Conservation (phyloP, 2,797 vertebrate species). For the Pipistrellus kuhlii region DNA sequence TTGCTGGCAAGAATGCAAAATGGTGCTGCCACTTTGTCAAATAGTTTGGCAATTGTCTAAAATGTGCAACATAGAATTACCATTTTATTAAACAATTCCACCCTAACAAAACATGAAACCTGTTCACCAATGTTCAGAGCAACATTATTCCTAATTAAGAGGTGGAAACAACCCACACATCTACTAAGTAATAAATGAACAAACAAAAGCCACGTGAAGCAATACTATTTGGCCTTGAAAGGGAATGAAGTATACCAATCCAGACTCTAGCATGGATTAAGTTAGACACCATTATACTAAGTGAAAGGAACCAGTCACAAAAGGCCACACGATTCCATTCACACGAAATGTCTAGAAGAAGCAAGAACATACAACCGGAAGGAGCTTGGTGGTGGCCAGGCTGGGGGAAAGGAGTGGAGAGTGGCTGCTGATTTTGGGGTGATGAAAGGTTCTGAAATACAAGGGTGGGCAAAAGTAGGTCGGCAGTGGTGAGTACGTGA, state of each 20-base stretch:
- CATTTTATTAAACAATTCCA: not conserved
- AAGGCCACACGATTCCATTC: not conserved
- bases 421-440: not conserved
- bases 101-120: not conserved
- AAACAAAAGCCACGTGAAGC: not conserved
- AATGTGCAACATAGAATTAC: not conserved
- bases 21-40: not conserved
- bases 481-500: not conserved
- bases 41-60: not conserved
- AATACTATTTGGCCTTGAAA: not conserved
- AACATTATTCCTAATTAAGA: not conserved
- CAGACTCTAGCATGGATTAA: rapidly evolving
- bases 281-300: not conserved
- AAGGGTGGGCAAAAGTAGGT: not conserved
- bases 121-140: not conserved
- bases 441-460: not conserved
- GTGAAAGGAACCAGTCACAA: not conserved
- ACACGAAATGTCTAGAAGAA: not conserved
- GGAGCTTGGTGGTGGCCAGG: not conserved
- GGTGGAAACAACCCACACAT: not conserved
- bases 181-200: not conserved
- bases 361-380: not conserved
- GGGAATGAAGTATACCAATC: not conserved
- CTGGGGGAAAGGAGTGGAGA: not conserved
- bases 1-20: not conserved